Evolutionary conservation across 2,113 vertebrate genomes (phyloP).

Genomic region (Microtus pennsylvanicus): DNA sequence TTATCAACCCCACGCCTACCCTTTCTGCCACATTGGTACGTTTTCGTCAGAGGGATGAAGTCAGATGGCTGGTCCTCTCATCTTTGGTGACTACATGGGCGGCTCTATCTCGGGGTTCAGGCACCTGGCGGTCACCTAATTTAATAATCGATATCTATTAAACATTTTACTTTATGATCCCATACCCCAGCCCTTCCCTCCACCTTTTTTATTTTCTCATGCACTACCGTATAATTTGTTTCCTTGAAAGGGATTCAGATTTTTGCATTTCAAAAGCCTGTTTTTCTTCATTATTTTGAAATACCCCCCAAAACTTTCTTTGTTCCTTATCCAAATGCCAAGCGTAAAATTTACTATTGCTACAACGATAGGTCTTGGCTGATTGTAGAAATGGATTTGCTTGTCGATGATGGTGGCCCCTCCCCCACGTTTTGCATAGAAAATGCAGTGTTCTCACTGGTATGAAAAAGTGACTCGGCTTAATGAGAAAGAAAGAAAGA

Average conservation of each 20-base stretch:
- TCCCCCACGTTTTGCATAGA: neutral
- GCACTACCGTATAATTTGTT: slow-evolving; percentile 55
- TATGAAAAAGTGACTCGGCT: neutral
- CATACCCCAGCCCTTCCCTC: neutral
- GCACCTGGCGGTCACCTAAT: slow-evolving; percentile 36
- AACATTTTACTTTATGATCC: slow-evolving; percentile 50
- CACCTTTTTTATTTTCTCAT: neutral
- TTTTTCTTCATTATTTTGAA: slow-evolving; percentile 59
- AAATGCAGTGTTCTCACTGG: slow-evolving; percentile 26
- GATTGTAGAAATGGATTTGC: slow-evolving; percentile 17
- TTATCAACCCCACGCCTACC: slow-evolving; percentile 12
- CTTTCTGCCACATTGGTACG: neutral
- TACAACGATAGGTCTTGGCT: neutral
- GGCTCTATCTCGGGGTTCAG: slow-evolving; percentile 49
- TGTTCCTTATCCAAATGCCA: slow-evolving; percentile 60
- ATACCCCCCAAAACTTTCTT: slow-evolving; percentile 71
- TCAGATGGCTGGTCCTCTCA: slow-evolving; percentile 7
- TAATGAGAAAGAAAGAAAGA: neutral
- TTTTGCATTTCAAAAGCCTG: slow-evolving; percentile 79
- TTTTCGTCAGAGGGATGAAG: slow-evolving; percentile 67
- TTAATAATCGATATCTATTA: slow-evolving; percentile 50
- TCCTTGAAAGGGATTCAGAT: slow-evolving; percentile 57
- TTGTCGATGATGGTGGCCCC: neutral
- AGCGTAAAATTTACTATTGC: slow-evolving; percentile 41
- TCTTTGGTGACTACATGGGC: slow-evolving; percentile 39